Evolutionary conservation across 2,888 invertebrate genomes (phyloP).

Genomic region (Sthenelais limicola): DNA sequence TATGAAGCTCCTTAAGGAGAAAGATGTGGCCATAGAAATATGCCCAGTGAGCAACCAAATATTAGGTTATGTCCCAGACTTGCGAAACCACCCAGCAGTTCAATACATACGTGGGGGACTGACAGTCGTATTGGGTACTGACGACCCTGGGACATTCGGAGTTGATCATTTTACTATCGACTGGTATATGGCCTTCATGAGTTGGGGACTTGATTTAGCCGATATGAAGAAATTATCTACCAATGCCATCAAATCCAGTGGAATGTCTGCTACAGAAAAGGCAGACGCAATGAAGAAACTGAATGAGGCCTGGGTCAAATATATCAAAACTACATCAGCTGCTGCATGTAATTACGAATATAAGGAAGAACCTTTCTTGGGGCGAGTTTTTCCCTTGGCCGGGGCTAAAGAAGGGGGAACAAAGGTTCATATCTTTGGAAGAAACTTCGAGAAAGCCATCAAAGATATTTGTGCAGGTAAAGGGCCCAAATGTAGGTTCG

Average conservation of each 20-base stretch:
- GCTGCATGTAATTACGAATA: conserved; percentile 46
- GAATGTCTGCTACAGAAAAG: conserved; percentile 46
- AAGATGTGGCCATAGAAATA: conserved; percentile 50
- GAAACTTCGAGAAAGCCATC: conserved; percentile 49
- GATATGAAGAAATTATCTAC: conserved; percentile 53
- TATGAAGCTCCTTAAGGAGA: conserved; percentile 41
- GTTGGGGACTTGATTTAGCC: conserved; percentile 54
- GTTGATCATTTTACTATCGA: conserved; percentile 55
- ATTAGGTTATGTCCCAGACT: conserved; percentile 53
- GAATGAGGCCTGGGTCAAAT: conserved; percentile 50
- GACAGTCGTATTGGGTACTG: conserved; percentile 53
- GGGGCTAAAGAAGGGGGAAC: conserved; percentile 44
- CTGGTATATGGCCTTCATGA: conserved; percentile 55
- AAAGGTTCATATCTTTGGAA: conserved; percentile 52
- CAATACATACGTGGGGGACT: conserved; percentile 50
- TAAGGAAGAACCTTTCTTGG: conserved; percentile 22
- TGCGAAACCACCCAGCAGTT: conserved; percentile 54
- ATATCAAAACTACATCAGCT: conserved; percentile 44
- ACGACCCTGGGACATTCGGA: conserved; percentile 58
- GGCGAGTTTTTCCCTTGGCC: conserved; percentile 45
- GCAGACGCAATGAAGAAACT: conserved; percentile 51
- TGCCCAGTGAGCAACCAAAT: conserved; percentile 55
- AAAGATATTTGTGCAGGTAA: conserved; percentile 37
- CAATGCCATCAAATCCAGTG: conserved; percentile 53
- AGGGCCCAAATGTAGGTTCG: conserved; percentile 47